A percentile compares a stretch with the other conserved stretches of the same genome.
phyloP scores from a whole-genome alignment of 2,113 vertebrate genomes.

The Gnathonemus longibarbis region DNA sequence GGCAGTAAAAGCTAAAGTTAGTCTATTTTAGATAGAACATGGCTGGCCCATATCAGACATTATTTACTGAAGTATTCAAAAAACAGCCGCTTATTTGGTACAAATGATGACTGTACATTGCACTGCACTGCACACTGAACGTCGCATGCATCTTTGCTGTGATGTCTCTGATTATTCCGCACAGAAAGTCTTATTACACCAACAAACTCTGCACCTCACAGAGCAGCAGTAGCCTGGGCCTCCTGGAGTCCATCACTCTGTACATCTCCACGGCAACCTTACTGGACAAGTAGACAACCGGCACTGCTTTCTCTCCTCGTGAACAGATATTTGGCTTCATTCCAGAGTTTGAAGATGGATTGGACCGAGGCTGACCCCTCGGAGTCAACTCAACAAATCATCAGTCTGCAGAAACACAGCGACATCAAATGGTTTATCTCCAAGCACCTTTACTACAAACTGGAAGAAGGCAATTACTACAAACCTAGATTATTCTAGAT shows the following conservation, averaged over 20 bases:
- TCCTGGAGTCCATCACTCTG: slow-evolving; percentile 62
- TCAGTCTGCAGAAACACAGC: background rate
- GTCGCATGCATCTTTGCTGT: background rate
- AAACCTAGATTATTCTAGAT: background rate
- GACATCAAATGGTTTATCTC: background rate
- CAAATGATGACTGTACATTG: background rate
- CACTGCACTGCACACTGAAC: background rate
- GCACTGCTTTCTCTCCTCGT: slow-evolving; percentile 55
- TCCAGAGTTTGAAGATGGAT: slow-evolving; percentile 44
- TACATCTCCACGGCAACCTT: slow-evolving; percentile 53
- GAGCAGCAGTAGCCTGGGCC: slow-evolving; percentile 7
- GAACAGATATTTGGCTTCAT: slow-evolving; percentile 50
- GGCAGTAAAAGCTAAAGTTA: background rate
- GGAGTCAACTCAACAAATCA: slow-evolving; percentile 3
- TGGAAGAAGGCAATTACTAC: background rate
- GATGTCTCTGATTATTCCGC: background rate
- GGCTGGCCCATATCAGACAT: background rate
- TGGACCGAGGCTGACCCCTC: background rate
- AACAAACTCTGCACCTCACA: slow-evolving; percentile 24
- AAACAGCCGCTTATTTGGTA: background rate
- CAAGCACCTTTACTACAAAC: background rate
- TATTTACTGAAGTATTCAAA: background rate
- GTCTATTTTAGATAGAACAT: background rate
- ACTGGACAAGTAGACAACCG: slow-evolving; percentile 49
- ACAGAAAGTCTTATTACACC: background rate